A percentile compares a stretch with the other conserved stretches of the same genome.
phyloP scores from a whole-genome alignment of 2,797 vertebrate species.

The Acanthis flammea region DNA sequence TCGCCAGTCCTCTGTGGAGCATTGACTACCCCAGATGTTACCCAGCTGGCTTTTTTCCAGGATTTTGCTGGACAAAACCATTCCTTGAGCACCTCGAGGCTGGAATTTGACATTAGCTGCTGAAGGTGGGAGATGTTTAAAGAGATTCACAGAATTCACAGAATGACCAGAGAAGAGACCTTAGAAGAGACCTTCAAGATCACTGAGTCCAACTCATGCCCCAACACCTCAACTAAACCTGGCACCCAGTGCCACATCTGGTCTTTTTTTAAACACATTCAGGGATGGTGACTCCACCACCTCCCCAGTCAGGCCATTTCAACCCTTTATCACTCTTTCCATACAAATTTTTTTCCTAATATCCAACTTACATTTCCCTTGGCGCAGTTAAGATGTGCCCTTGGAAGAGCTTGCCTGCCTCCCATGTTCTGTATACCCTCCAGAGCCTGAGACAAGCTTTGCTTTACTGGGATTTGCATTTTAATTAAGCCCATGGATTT shows the following conservation, averaged over 20 bases:
- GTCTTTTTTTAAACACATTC: neutral
- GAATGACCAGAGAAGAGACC: neutral
- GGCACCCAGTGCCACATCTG: neutral
- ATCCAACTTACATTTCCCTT: neutral
- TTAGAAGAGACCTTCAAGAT: neutral
- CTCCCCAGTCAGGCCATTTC: neutral
- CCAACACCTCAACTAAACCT: neutral
- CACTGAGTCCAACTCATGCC: neutral
- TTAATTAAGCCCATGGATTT: neutral
- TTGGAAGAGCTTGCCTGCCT: accelerated
- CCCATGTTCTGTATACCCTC: neutral
- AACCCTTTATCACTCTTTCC: neutral
- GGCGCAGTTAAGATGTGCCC: neutral
- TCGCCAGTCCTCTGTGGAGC: accelerated
- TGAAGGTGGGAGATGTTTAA: neutral
- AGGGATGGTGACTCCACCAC: neutral
- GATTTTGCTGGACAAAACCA: neutral
- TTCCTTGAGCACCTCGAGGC: neutral
- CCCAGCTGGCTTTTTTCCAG: neutral
- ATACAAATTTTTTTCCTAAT: neutral
- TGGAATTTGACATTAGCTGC: neutral
- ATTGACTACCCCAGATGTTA: neutral
- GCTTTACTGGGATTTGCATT: neutral
- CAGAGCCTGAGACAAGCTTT: neutral
- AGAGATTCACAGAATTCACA: neutral